These are phyloP conservation scores for Venusia cambrica DNA, from an alignment of 2,888 invertebrate genomes.

Conservation along the genomic window DNA sequence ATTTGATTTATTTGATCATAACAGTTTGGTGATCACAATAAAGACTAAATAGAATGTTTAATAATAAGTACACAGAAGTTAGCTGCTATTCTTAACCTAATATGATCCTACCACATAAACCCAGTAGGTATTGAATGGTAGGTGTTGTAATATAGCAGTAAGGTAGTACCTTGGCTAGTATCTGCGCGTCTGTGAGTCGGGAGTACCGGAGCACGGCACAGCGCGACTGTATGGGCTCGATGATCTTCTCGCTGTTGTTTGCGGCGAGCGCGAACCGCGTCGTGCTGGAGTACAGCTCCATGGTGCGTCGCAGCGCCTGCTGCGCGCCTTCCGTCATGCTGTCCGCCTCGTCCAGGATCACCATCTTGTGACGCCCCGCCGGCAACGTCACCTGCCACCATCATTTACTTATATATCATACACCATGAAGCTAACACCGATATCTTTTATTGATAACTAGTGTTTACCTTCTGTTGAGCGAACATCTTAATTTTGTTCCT, in stretches of 20 bases:
- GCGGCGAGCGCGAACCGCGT: conserved; percentile 99
- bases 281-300: conserved; percentile 98
- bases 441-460: too few relatives aligned
- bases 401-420: too few relatives aligned
- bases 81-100: too few relatives aligned
- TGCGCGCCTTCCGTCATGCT: conserved; percentile 99
- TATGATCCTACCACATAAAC: too few relatives aligned
- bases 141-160: too few relatives aligned
- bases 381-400: conserved; percentile 95
- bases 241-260: conserved; percentile 98
- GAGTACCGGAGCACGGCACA: conserved; percentile 98
- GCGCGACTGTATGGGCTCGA: conserved; percentile 98
- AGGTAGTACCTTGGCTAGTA: conserved; percentile 92
- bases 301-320: conserved; percentile 97
- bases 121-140: too few relatives aligned
- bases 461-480: conserved; percentile 93
- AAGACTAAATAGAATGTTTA: too few relatives aligned
- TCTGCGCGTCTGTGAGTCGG: conserved; percentile 93
- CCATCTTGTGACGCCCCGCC: conserved; percentile 94
- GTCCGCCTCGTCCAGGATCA: conserved; percentile 99
- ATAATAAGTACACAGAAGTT: too few relatives aligned
- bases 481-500: conserved; percentile 99
- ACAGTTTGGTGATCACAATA: too few relatives aligned
- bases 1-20: too few relatives aligned
- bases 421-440: too few relatives aligned